Evolutionary conservation across 1,140 invertebrate genomes (phyloP).

Genomic region (Myzus persicae): DNA sequence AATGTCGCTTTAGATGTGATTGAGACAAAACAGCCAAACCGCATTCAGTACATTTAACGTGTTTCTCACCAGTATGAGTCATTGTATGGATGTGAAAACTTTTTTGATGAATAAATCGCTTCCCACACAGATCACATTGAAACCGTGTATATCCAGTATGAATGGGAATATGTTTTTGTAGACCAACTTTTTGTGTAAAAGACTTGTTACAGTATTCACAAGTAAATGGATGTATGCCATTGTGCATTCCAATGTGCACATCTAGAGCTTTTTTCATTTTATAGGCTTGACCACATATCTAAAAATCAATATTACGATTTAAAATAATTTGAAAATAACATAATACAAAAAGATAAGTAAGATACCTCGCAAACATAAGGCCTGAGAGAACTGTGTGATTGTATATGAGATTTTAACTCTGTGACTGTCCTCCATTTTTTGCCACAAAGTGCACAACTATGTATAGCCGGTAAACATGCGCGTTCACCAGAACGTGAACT

Average conservation of each 20-base stretch:
- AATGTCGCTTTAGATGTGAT: constrained; percentile 73
- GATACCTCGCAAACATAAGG: constrained; percentile 68
- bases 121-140: constrained; percentile 60
- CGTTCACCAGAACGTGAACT: constrained; percentile 59
- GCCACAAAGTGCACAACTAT: constrained; percentile 64
- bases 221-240: constrained; percentile 75
- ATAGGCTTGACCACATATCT: constrained; percentile 70
- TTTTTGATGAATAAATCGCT: constrained; percentile 61
- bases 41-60: constrained; percentile 71
- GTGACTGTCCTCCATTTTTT: constrained; percentile 65
- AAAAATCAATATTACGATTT: not conserved
- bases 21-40: constrained; percentile 70
- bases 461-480: constrained; percentile 59
- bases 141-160: constrained; percentile 70
- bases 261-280: constrained; percentile 61
- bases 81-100: constrained; percentile 73
- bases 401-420: constrained; percentile 66
- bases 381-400: constrained; percentile 65
- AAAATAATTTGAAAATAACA: not conserved
- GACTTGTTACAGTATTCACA: constrained; percentile 80
- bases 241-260: constrained; percentile 74
- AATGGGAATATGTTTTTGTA: constrained; percentile 73
- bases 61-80: constrained; percentile 72
- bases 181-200: constrained; percentile 74
- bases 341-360: constrained; percentile 6